These are phyloP conservation scores for Cololabis saira DNA, from an alignment of 2,113 vertebrate species.

Conservation along the genomic window DNA sequence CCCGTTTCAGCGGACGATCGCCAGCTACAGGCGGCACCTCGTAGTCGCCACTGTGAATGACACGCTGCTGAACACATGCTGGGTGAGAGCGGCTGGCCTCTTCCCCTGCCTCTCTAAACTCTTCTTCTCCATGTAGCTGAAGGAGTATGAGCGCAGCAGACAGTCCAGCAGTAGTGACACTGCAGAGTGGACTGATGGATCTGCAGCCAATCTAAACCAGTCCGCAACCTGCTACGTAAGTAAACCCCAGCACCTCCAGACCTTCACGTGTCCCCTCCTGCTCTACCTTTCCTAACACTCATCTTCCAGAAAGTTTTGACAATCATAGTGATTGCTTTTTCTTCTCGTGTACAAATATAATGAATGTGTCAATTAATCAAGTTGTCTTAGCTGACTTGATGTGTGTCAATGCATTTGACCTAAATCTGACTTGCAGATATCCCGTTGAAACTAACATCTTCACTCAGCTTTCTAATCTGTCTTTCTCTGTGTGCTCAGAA, in stretches of 20 bases:
- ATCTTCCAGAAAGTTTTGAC: conserved; percentile 8
- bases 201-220: conserved; percentile 87
- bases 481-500: conserved; percentile 14
- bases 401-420: background rate
- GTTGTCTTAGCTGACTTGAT: conserved; percentile 18
- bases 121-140: conserved; percentile 91
- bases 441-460: background rate
- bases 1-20: background rate
- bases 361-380: too few relatives aligned
- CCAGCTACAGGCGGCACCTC: background rate
- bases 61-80: conserved; percentile 12
- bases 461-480: conserved; percentile 1
- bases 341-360: too few relatives aligned
- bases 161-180: conserved; percentile 87
- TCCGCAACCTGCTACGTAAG: conserved; percentile 96
- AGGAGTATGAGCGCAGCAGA: conserved; percentile 95
- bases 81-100: conserved; percentile 61
- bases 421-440: too few relatives aligned
- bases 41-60: conserved; percentile 33
- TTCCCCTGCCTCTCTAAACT: conserved; percentile 80
- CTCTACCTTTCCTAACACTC: conserved; percentile 40
- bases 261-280: conserved; percentile 14
- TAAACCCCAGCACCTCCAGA: conserved; percentile 58
- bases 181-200: conserved; percentile 91
- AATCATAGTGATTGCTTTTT: too few relatives aligned